Conservation (phyloP, 2,113 vertebrate genomes). For the Jaculus jaculus region DNA sequence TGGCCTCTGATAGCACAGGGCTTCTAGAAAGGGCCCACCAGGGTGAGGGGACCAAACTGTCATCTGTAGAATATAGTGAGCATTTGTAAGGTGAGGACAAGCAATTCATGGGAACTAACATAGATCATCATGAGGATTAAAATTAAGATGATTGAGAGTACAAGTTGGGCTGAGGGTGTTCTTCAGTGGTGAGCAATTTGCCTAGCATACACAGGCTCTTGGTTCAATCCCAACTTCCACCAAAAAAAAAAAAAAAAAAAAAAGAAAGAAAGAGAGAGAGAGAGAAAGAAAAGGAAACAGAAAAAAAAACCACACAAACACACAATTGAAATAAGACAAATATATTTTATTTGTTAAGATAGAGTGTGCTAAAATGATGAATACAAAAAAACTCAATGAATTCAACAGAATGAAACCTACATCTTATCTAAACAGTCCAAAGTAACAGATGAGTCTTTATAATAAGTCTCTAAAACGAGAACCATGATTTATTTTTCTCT, state of each 20-base stretch:
- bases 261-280: too few relatives aligned
- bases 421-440: background rate
- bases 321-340: too few relatives aligned
- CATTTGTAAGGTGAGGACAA: background rate
- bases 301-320: background rate
- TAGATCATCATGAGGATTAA: background rate
- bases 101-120: background rate
- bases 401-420: background rate
- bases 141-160: background rate
- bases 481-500: background rate
- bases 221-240: too few relatives aligned
- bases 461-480: conserved; percentile 2
- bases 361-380: background rate
- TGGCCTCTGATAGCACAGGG: background rate
- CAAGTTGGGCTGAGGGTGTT: background rate
- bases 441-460: background rate
- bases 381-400: background rate
- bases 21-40: background rate
- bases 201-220: background rate
- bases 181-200: background rate
- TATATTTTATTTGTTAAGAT: background rate
- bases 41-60: background rate
- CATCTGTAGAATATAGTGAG: background rate
- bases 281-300: too few relatives aligned
- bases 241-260: background rate